Conservation (phyloP, 2,888 invertebrate genomes). For the Rhagonycha lutea region DNA sequence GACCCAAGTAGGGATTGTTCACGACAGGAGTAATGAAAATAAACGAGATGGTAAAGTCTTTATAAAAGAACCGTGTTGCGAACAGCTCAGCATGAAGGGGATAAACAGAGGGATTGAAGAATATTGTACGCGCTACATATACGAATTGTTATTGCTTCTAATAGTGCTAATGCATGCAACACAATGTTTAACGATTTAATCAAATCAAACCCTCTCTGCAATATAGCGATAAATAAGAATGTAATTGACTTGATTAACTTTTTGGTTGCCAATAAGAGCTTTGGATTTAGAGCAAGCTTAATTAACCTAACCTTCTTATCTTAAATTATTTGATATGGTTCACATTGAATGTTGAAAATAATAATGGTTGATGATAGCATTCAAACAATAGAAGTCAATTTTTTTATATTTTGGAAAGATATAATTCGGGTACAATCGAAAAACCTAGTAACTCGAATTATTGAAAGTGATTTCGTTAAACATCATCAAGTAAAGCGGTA, state of each 20-base stretch:
- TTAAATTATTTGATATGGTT: no score
- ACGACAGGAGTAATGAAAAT: slow-evolving; percentile 30
- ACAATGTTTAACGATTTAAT: slow-evolving; percentile 7
- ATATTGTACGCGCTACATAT: slow-evolving; percentile 3
- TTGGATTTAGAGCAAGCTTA: not conserved
- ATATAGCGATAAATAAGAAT: slow-evolving; percentile 1
- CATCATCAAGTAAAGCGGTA: no score
- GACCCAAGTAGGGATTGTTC: slow-evolving; percentile 27
- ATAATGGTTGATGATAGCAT: no score
- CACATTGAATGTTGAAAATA: no score
- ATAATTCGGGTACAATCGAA: no score
- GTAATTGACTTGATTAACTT: not conserved
- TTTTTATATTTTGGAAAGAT: not conserved
- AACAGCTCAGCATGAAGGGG: slow-evolving; percentile 25
- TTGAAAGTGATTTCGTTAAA: no score
- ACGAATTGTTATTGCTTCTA: slow-evolving; percentile 11
- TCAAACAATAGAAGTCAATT: not conserved
- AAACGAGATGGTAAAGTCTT: slow-evolving; percentile 30
- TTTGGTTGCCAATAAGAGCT: not conserved
- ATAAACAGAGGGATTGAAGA: slow-evolving; percentile 8
- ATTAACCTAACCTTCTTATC: not conserved
- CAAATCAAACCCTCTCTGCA: not conserved
- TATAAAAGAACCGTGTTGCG: slow-evolving; percentile 29
- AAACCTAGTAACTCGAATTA: no score
- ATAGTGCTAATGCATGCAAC: slow-evolving; percentile 16